phyloP scores from a whole-genome alignment of 2,888 invertebrate genomes.

The Venustoraphidia nigricollis region DNA sequence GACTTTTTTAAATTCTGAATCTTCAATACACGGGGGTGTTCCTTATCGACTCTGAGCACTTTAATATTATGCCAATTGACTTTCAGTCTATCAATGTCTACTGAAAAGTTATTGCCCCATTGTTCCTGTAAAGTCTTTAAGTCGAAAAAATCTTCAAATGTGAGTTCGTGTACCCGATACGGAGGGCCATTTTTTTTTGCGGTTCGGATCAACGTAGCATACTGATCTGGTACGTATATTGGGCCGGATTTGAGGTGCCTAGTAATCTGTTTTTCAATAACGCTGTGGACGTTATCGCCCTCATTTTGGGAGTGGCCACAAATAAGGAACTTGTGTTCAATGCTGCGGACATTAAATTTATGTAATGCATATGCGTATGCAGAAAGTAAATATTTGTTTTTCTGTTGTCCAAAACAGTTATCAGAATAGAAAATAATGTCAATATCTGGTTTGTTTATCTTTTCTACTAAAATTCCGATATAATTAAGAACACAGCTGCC shows the following conservation, averaged over 20 bases:
- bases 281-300: conserved; percentile 19
- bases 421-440: conserved; percentile 18
- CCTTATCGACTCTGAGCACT: conserved; percentile 8
- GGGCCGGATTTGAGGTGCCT: conserved; percentile 4
- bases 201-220: conserved; percentile 6
- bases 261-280: conserved; percentile 14
- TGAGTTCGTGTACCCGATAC: conserved; percentile 6
- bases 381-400: conserved; percentile 16
- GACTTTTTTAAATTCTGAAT: not conserved
- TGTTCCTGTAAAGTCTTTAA: no score
- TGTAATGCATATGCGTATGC: conserved; percentile 9
- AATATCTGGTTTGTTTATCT: conserved; percentile 7
- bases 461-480: conserved; percentile 7
- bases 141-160: conserved; percentile 7
- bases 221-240: not conserved
- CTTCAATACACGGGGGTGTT: conserved; percentile 6
- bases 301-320: conserved; percentile 21
- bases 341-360: conserved; percentile 11
- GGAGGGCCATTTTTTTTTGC: conserved; percentile 7
- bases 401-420: conserved; percentile 13
- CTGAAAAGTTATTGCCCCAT: no score
- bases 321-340: conserved; percentile 20
- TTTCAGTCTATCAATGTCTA: no score
- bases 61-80: no score
- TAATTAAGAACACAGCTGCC: conserved; percentile 13